Evolutionary conservation across 2,797 vertebrate genomes (phyloP).

Genomic region (Numenius phaeopus): DNA sequence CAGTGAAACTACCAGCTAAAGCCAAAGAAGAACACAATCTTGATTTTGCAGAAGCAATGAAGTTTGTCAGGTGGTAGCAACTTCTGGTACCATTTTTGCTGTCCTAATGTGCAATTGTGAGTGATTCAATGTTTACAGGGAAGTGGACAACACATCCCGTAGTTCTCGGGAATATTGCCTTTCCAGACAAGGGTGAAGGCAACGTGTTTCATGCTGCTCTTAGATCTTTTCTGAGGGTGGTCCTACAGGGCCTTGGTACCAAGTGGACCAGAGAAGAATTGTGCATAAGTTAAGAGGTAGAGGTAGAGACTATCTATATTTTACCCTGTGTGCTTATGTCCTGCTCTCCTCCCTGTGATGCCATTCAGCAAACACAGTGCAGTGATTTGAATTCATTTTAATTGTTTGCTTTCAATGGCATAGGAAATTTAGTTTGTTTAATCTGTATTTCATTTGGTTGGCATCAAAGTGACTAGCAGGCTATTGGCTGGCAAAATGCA

Average conservation of each 20-base stretch:
- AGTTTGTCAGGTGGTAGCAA: background rate
- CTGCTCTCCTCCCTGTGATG: background rate
- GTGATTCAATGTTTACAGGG: background rate
- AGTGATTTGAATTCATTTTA: background rate
- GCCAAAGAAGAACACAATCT: background rate
- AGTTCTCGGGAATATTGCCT: background rate
- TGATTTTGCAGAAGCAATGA: background rate
- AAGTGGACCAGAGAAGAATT: fast-evolving
- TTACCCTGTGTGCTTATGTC: fast-evolving
- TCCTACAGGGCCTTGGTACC: background rate
- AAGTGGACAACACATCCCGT: background rate
- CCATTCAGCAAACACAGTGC: fast-evolving
- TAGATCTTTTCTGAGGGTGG: background rate
- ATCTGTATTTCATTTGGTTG: conserved; percentile 38
- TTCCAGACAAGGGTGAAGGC: background rate
- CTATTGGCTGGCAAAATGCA: background rate
- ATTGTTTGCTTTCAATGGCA: background rate
- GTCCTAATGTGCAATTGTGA: background rate
- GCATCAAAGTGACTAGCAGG: background rate
- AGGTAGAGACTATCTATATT: background rate
- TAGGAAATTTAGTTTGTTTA: conserved; percentile 4
- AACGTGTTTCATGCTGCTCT: background rate
- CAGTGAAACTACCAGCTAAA: background rate
- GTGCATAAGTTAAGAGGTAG: background rate
- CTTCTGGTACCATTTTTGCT: background rate